Evolutionary conservation across 2,888 invertebrate genomes (phyloP), one percentile per base, ranked within the genome.

Genomic region (Luffia ferchaultella): DNA sequence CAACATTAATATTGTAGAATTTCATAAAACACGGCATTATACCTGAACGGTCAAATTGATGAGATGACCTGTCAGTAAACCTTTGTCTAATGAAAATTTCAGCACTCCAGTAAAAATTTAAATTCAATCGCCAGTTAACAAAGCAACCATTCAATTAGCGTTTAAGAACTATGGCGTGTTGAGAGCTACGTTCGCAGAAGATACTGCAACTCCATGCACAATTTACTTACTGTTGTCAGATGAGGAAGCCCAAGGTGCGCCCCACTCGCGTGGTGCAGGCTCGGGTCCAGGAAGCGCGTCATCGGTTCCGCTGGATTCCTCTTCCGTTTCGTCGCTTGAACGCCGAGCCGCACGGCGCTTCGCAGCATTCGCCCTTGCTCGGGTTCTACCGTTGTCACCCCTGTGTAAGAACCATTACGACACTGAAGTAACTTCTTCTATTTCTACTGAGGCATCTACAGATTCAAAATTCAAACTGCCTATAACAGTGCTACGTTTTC

Each of bases 181-280:
- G 7, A 40, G 9, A 40, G 40, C 40, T 12, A 40, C 40, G 9
- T 7, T 40, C 40, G 18, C 15, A n/a, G 3, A 7, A 42, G 17
- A 42, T n/a, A n/a, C n/a, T n/a, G n/a, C n/a, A n/a, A n/a, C n/a
- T n/a, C n/a, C n/a, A n/a, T n/a, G n/a, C n/a, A n/a, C n/a, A n/a
- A n/a, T n/a, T n/a, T 53, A 73, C 73, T 70, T 43, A 82, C 82
- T 76, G 52, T 75, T 72, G 62, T 78, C 79, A 0, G 77, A 70
- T 12, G 80, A 78, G 54, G 83, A 80, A 18, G 83, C 83, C 85
- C 85, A 85, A 30, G 85, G 85, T 58, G 85, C 85, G 63, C 85
- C 85, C 85, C 85, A 85, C 62, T 82, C 83, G 53, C 82, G 64
- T 51, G 83, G 79, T 62, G 85, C 78, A 50, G 80, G 79, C 63